Percentiles rank a stretch among this genome's conserved stretches.
Conservation (phyloP, 2,797 vertebrate species). For the Gambusia yucatana region DNA sequence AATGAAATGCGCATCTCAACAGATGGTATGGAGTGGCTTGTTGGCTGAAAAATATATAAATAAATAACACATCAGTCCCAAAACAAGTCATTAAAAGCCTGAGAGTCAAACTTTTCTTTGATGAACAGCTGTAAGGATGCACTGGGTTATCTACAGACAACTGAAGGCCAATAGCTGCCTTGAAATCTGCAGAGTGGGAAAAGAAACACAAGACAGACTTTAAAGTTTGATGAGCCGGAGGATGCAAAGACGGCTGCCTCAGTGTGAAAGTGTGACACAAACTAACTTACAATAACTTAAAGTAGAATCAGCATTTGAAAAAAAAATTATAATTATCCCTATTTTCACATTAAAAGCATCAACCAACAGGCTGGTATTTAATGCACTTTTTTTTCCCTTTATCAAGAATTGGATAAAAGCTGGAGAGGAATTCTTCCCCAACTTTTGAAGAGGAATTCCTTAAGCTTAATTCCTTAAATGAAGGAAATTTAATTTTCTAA, state of each 20-base stretch:
- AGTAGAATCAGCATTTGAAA: background rate
- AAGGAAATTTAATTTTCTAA: background rate
- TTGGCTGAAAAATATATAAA: slow-evolving; percentile 31
- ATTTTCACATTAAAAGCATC: background rate
- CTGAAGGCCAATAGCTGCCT: background rate
- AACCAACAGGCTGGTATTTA: background rate
- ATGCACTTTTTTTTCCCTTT: background rate
- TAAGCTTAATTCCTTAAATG: no score
- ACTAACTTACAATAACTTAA: background rate
- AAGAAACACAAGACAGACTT: slow-evolving; percentile 4
- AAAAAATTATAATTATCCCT: background rate
- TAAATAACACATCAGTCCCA: slow-evolving; percentile 2
- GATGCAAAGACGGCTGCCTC: background rate
- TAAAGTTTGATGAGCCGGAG: slow-evolving; percentile 10
- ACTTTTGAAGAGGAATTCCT: no score
- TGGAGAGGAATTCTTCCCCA: background rate
- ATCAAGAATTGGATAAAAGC: background rate
- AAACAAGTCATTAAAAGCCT: slow-evolving; percentile 65
- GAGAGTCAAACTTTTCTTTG: slow-evolving; percentile 32
- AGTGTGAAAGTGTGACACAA: background rate
- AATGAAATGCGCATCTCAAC: slow-evolving; percentile 56
- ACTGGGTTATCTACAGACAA: slow-evolving; percentile 21
- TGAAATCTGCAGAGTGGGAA: background rate
- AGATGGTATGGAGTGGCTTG: slow-evolving; percentile 62
- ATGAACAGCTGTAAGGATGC: slow-evolving; percentile 17